Base-by-base conservation (phyloP, 2,113 vertebrate genomes). In the Pteronura brasiliensis region DNA sequence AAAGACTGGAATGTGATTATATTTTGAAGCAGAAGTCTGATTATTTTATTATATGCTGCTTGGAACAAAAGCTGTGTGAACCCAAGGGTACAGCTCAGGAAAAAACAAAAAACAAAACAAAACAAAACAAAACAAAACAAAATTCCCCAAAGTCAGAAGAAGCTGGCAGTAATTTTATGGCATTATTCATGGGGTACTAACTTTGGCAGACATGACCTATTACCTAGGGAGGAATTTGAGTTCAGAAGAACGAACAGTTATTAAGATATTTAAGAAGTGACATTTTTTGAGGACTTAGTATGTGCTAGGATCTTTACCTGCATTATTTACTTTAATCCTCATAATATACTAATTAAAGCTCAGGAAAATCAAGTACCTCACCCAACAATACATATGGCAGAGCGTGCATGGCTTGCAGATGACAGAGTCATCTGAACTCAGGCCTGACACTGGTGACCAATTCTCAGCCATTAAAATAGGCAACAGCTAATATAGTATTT, bases 261-360 rank as follows among this genome's bases (percentile, higher is more conserved):
- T 83, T 76, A 93, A 69, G 12, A 23, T 31, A 76, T 6, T 6
- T 74, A 83, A 91, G 23, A 84, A 80, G 9, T 44, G 77, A 80
- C 10, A 63, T 61, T 86, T 97, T 93, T 55, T 72, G 59, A 93
- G 72, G 49, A 83, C 55, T 72, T 18, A 21, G 2, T 27, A 2
- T 63, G 42, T 94, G 36, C 44, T 44, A 84, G 72, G 52, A 79
- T 13, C 5, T 79, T 90, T 39, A 55, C 18, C 27, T 85, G 29
- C 23, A 92, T 44, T 79, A 72, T 87, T 90, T 94, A 31, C 36
- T 91, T 93, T 84, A 92, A 79, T 67, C 18, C 76, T 93, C 52
- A 44, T 42, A 92, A 57, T 31, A 81, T n/a, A 74, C 15, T 59
- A 95, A 27, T 61, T 85, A 47, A 88, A 36, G 69, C 17, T 88